Evolutionary conservation across 53 echinoderm and acorn worm genomes (phyloP), one percentile per base, ranked within the genome.

Genomic region (Glandiceps talaboti): DNA sequence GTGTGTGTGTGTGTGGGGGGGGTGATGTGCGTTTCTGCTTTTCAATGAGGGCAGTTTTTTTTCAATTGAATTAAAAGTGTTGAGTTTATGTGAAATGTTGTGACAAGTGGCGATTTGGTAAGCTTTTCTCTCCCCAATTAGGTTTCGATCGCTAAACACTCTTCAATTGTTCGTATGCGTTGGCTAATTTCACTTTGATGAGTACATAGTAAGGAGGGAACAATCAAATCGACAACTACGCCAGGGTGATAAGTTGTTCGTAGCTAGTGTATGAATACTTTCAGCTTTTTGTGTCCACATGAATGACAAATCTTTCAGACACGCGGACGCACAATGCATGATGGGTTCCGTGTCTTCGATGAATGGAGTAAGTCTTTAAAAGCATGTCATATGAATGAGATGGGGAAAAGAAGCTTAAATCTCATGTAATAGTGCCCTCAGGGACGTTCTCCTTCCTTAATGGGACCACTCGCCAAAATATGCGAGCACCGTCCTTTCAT

Each of bases 391-490:
- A 45, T 45, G 64, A 45, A 45, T 45, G 6, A 45, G 64, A 45
- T 45, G 64, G 64, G 64, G 20, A 45, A 45, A 45, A 45, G 64
- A 45, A 20, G 64, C 64, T 45, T 45, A 45, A 45, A 6, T 45
- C 64, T 45, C 64, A 45, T 45, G 64, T 45, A 45, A 45, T 45
- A 45, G 6, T 45, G 64, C 64, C 64, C 64, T 20, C 64, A 20
- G 64, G 64, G 64, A 6, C 6, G 64, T 45, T 45, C 64, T 45
- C 20, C n/a, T 45, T 45, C 64, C 20, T 20, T 45, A 45, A 45
- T 45, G 64, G 64, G 64, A 45, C 64, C 64, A 45, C 64, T 45
- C 64, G 64, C 64, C 64, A 45, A 45, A 45, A 45, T 45, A 45
- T 45, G 64, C 64, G 20, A 45, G 6, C 64, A 45, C 64, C 20